Percentiles rank a stretch among this genome's conserved stretches.
These are phyloP conservation scores for Xyrauchen texanus DNA, from an alignment of 2,113 vertebrate genomes.

Conservation along the genomic window DNA sequence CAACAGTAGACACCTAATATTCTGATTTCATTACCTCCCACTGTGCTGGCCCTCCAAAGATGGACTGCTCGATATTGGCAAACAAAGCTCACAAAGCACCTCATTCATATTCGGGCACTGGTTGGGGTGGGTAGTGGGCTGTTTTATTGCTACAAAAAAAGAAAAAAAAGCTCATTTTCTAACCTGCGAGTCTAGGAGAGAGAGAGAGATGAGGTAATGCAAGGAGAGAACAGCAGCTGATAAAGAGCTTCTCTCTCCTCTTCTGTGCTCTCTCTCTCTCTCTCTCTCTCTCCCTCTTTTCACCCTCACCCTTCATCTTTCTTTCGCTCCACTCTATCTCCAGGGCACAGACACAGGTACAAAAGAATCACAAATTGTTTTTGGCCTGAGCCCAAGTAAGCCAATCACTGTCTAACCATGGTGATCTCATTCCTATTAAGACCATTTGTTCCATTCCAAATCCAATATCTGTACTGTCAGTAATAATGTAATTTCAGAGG, in stretches of 20 bases:
- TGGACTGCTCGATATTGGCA: slow-evolving; percentile 55
- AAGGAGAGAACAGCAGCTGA: slow-evolving; percentile 44
- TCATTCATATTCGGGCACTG: slow-evolving; percentile 40
- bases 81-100: slow-evolving; percentile 51
- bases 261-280: slow-evolving; percentile 10
- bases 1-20: slow-evolving; percentile 53
- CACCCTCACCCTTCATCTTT: slow-evolving; percentile 17
- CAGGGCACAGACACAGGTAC: slow-evolving; percentile 58
- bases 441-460: slow-evolving; percentile 63
- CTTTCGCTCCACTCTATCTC: slow-evolving; percentile 51
- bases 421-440: slow-evolving; percentile 65
- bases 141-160: not conserved
- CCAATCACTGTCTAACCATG: slow-evolving; percentile 59
- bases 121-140: too few species aligned
- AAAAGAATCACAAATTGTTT: slow-evolving; percentile 65
- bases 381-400: slow-evolving; percentile 58
- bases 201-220: slow-evolving; percentile 52
- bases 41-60: slow-evolving; percentile 33
- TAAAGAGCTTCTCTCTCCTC: slow-evolving; percentile 44
- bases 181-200: slow-evolving; percentile 31
- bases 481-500: slow-evolving; percentile 58
- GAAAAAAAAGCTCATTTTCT: slow-evolving; percentile 39
- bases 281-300: slow-evolving; percentile 15
- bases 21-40: slow-evolving; percentile 56
- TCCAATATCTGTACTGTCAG: slow-evolving; percentile 64